Percentiles rank a stretch among this genome's conserved stretches.
Evolutionary conservation across 2,113 vertebrate genomes (phyloP).

Genomic region (Campylomormyrus numenius): DNA sequence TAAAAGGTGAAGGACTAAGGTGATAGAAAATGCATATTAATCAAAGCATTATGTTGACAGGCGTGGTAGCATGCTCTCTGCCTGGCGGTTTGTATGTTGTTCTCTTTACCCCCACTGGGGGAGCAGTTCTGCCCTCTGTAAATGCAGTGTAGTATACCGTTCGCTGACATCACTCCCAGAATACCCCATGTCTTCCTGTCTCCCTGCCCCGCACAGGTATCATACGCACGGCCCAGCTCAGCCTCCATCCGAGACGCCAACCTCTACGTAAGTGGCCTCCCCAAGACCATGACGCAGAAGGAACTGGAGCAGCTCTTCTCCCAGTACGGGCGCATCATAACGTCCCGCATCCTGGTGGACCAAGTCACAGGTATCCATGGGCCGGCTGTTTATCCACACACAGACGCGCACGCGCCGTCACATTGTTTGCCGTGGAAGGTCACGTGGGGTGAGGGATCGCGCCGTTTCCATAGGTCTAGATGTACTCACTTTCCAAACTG

Average conservation of each 20-base stretch:
- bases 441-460: neutral
- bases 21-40: neutral
- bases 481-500: conserved; percentile 19
- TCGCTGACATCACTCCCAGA: neutral
- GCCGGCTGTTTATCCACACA: conserved; percentile 39
- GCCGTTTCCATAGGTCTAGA: conserved; percentile 20
- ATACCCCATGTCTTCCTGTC: conserved; percentile 10
- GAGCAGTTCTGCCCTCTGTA: neutral
- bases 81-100: neutral
- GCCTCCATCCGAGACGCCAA: conserved; percentile 98
- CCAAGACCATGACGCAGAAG: conserved; percentile 99
- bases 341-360: conserved; percentile 98
- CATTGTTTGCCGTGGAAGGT: neutral
- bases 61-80: neutral
- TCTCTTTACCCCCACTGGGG: neutral
- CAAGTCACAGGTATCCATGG: conserved; percentile 95
- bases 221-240: conserved; percentile 95
- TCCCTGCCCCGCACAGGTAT: conserved; percentile 69
- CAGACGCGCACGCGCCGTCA: neutral
- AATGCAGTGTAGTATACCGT: neutral
- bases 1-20: neutral
- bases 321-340: conserved; percentile 99
- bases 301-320: conserved; percentile 99
- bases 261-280: conserved; percentile 97
- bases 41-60: neutral